Evolutionary conservation across 1,140 invertebrate species (phyloP).

Genomic region (Aphidius ervi): DNA sequence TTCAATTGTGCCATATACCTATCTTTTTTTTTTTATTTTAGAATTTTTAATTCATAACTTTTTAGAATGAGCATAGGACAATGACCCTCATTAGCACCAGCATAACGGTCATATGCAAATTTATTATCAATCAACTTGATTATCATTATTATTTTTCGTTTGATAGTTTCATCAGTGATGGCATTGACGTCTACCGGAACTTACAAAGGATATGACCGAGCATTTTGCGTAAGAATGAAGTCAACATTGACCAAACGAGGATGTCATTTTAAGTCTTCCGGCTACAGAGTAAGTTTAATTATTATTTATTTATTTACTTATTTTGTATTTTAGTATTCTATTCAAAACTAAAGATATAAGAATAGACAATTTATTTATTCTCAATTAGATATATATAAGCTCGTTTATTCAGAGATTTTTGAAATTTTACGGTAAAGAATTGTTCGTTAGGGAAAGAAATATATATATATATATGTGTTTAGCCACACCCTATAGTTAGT

Average conservation of each 20-base stretch:
- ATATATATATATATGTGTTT: slow-evolving; percentile 8
- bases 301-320: not conserved
- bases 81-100: not conserved
- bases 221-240: slow-evolving; percentile 96
- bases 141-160: slow-evolving; percentile 32
- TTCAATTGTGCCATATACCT: not conserved
- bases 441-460: slow-evolving; percentile 20
- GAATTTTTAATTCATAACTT: not conserved
- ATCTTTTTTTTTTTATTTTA: not conserved
- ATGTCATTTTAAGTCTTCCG: slow-evolving; percentile 96
- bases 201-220: slow-evolving; percentile 83
- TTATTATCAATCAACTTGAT: slow-evolving; percentile 8
- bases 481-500: slow-evolving; percentile 15
- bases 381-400: not conserved
- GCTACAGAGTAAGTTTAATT: slow-evolving; percentile 81
- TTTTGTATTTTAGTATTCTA: too few relatives aligned
- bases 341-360: too few relatives aligned
- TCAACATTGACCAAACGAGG: slow-evolving; percentile 95
- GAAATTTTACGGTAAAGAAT: not conserved
- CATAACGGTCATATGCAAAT: too few relatives aligned
- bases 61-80: not conserved
- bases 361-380: too few relatives aligned
- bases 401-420: not conserved
- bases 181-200: slow-evolving; percentile 64
- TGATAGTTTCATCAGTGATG: slow-evolving; percentile 84